These are phyloP conservation scores for Siphamia tubifer DNA, from an alignment of 2,113 vertebrate genomes.

Conservation along the genomic window DNA sequence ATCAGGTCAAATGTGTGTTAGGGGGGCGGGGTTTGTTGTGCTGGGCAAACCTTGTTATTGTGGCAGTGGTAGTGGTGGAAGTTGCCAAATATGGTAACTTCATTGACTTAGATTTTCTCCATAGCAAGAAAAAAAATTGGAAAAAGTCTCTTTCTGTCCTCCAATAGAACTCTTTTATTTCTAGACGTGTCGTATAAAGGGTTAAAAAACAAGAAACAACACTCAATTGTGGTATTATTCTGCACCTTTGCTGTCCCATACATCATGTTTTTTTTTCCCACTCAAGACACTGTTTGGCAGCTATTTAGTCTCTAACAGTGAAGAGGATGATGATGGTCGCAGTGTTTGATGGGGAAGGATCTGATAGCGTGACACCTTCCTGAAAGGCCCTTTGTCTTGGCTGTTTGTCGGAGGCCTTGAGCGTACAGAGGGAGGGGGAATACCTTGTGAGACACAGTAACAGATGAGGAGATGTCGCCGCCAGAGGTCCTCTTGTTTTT, in stretches of 20 bases:
- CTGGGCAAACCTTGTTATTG: no score
- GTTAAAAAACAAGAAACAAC: no score
- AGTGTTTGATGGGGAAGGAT: conserved; percentile 35
- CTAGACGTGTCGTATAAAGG: no score
- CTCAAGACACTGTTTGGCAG: background rate
- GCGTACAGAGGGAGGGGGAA: conserved; percentile 24
- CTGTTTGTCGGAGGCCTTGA: conserved; percentile 71
- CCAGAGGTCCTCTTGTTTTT: conserved; percentile 47
- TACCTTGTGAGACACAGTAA: conserved; percentile 65
- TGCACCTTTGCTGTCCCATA: background rate
- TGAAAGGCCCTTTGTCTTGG: conserved; percentile 65
- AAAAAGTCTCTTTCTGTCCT: no score
- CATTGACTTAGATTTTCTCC: no score
- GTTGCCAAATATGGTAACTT: no score
- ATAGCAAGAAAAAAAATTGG: no score
- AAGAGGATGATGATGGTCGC: background rate
- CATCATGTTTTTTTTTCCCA: background rate
- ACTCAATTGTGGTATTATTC: background rate
- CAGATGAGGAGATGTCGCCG: conserved; percentile 66
- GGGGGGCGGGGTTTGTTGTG: no score
- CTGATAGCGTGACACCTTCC: conserved; percentile 50
- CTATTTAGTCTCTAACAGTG: conserved; percentile 5
- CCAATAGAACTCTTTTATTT: no score
- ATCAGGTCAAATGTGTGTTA: no score
- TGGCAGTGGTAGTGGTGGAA: no score